Evolutionary conservation across 1,140 invertebrate genomes (phyloP).

Genomic region (Proctacanthus coquilletti): DNA sequence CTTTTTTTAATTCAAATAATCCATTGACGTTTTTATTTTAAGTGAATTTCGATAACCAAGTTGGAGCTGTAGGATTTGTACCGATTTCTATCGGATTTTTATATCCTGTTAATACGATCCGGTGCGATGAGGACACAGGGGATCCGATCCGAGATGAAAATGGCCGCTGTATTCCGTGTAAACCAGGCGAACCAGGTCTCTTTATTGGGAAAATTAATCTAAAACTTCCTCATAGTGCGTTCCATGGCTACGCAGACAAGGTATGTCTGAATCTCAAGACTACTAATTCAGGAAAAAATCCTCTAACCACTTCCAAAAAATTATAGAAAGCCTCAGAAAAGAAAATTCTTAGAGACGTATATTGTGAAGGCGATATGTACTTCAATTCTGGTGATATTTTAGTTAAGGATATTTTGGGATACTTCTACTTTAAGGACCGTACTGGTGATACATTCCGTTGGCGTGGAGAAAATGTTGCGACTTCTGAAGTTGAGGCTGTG

Average conservation of each 20-base stretch:
- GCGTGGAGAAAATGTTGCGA: constrained; percentile 93
- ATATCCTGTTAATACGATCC: constrained; percentile 53
- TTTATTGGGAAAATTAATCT: constrained; percentile 66
- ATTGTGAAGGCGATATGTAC: constrained; percentile 66
- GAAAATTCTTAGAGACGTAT: constrained; percentile 80
- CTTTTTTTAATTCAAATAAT: background rate
- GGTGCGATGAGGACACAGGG: constrained; percentile 66
- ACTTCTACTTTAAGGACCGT: constrained; percentile 90
- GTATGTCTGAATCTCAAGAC: constrained; percentile 8
- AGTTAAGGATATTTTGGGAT: constrained; percentile 78
- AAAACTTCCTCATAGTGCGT: constrained; percentile 47
- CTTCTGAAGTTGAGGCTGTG: constrained; percentile 87
- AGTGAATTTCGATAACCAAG: constrained; percentile 81
- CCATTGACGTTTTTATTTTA: constrained; percentile 18
- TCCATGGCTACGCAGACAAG: constrained; percentile 74
- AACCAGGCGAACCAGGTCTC: constrained; percentile 54
- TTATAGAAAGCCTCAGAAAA: constrained; percentile 61
- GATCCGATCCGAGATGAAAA: constrained; percentile 55
- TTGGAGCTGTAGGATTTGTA: constrained; percentile 87
- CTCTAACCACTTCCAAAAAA: background rate
- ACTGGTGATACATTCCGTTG: constrained; percentile 92
- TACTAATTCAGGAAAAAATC: background rate
- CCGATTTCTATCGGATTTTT: constrained; percentile 43
- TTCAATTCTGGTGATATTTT: constrained; percentile 92
- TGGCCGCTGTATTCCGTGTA: constrained; percentile 66